Percentiles rank a stretch among this genome's conserved stretches.
phyloP scores from a whole-genome alignment of 2,888 invertebrate genomes.

The Timema cristinae region DNA sequence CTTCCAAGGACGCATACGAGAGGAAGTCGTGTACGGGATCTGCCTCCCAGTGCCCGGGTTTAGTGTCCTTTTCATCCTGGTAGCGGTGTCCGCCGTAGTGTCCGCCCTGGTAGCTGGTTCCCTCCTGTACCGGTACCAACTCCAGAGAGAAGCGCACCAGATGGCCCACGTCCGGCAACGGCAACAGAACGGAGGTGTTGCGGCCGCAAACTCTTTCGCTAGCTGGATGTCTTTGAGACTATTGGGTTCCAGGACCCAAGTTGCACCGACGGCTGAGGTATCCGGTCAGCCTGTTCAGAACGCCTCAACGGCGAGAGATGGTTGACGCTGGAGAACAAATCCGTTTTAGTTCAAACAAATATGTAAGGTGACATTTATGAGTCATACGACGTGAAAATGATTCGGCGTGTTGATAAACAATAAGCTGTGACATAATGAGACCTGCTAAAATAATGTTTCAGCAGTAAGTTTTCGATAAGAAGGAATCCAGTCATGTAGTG shows the following conservation, averaged over 20 bases:
- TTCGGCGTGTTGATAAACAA: too few species aligned
- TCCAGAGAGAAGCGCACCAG: conserved; percentile 61
- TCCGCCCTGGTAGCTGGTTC: conserved; percentile 84
- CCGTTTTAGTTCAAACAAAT: too few species aligned
- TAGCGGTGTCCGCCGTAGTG: conserved; percentile 81
- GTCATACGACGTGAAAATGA: too few species aligned
- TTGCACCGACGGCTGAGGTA: conserved; percentile 29
- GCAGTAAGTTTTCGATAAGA: too few species aligned
- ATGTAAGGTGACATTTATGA: too few species aligned
- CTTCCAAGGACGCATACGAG: conserved; percentile 80
- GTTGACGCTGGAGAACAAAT: background rate
- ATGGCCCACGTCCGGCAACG: conserved; percentile 37
- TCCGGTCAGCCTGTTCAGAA: conserved; percentile 21
- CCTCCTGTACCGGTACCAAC: conserved; percentile 70
- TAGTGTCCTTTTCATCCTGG: conserved; percentile 81
- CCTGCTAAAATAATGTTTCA: too few species aligned
- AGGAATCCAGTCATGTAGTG: too few species aligned
- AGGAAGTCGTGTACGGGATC: conserved; percentile 88
- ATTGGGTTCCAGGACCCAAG: conserved; percentile 47
- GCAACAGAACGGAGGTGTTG: conserved; percentile 42
- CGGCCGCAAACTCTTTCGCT: conserved; percentile 58
- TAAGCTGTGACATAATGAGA: too few species aligned
- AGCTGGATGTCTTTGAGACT: conserved; percentile 70
- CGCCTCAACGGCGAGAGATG: conserved; percentile 24
- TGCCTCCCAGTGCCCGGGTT: conserved; percentile 88